Evolutionary conservation across 2,113 vertebrate species (phyloP), one percentile per base, ranked within the genome.

Genomic region (Platanista minor): DNA sequence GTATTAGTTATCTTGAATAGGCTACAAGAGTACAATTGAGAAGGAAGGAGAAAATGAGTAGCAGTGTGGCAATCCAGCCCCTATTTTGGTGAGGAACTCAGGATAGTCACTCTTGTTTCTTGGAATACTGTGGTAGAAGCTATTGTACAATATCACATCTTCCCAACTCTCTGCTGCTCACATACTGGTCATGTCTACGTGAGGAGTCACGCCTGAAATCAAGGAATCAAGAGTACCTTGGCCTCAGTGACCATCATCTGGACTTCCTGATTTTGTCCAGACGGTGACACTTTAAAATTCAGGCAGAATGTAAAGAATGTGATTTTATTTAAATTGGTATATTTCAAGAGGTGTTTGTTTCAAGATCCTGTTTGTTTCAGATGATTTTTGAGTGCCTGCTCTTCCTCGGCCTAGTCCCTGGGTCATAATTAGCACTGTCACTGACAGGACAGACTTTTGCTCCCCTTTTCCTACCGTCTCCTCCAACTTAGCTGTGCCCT

Each of bases 281-380:
- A 72, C 0, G 39, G 41, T 59, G 74, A 31, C 54, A 39, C 69
- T 95, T 88, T 52, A 78, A 91, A 96, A 85, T 93, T 87, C 39
- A 93, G 31, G 21, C 33, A 49, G 29, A 96, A 29, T 85, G 8
- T 95, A 67, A 92, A 92, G 49, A 85, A 49, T 46, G 17, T 57
- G 7, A 80, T 80, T 96, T 94, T 90, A 92, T 95, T 86, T 71
- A 71, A 81, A 59, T 49, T 25, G 41, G 1, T 25, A 5, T 92
- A 33, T 93, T 95, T 96, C 15, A 94, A 80, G 43, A 69, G 7
- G 4, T 86, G 5, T 91, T 86, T 74, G n/a, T n/a, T n/a, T n/a
- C n/a, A n/a, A 90, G 64, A 46, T 31, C 84, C 74, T 66, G 8
- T 74, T 94, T 86, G 11, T 89, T 98, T 92, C 80, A 39, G 54